A percentile compares a stretch with the other conserved stretches of the same genome.
Conservation (phyloP, 2,888 invertebrate species). For the Lumbricus terrestris region DNA sequence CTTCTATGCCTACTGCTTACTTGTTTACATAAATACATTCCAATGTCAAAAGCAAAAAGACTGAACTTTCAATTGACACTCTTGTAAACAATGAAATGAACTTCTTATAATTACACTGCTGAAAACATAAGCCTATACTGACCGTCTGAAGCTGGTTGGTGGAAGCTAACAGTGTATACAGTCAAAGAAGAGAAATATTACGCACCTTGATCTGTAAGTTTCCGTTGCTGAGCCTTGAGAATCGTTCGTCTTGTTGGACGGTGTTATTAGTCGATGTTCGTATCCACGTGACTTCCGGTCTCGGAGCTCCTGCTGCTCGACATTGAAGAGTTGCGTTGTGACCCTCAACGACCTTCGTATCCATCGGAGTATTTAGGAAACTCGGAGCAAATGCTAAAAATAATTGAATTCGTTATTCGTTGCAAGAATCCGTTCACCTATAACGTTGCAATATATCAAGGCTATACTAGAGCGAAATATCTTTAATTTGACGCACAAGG, state of each 20-base stretch:
- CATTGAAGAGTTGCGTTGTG: constrained; percentile 64
- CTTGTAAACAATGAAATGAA: neutral
- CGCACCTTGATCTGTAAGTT: constrained; percentile 23
- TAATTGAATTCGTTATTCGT: neutral
- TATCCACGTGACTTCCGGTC: constrained; percentile 88
- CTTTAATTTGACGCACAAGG: too few species aligned
- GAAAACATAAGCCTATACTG: too few species aligned
- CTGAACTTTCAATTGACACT: too few species aligned
- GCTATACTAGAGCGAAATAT: neutral
- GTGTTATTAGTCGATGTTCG: neutral
- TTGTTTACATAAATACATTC: too few species aligned
- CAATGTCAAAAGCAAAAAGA: too few species aligned
- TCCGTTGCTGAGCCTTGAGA: constrained; percentile 13
- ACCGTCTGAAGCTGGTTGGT: neutral
- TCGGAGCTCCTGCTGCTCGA: constrained; percentile 91
- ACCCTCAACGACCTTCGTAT: constrained; percentile 37
- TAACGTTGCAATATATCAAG: too few species aligned
- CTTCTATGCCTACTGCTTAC: too few species aligned
- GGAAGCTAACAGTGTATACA: neutral
- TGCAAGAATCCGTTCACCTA: neutral
- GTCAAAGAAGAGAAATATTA: neutral
- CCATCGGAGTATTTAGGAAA: neutral
- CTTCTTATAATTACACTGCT: too few species aligned
- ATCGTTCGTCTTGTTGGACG: constrained; percentile 15
- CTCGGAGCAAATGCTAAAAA: neutral